Conservation (phyloP, 2,113 vertebrate genomes). For the Sinocyclocheilus anshuiensis region DNA sequence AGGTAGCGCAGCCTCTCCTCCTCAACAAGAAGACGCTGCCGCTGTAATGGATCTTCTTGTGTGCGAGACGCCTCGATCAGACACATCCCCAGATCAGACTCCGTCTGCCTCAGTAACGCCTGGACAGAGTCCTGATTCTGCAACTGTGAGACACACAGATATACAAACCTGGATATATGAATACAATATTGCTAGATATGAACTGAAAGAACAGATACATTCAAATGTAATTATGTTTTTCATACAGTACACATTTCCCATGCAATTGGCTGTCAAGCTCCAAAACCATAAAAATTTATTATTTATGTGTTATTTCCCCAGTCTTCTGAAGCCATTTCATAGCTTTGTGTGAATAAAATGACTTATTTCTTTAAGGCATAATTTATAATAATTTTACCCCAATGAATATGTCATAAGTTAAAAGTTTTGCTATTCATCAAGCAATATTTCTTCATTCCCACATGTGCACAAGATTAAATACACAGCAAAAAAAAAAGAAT, state of each 20-base stretch:
- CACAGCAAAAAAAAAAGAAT: conserved; percentile 44
- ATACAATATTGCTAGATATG: not conserved
- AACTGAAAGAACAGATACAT: not conserved
- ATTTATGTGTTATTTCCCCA: not conserved
- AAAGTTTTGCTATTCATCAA: not conserved
- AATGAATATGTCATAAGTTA: not conserved
- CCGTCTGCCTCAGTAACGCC: conserved; percentile 88
- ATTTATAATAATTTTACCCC: not conserved
- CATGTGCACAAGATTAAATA: not conserved
- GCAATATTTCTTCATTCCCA: not conserved
- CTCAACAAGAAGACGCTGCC: conserved; percentile 95
- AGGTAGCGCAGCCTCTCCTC: conserved; percentile 96
- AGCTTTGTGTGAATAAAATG: not conserved
- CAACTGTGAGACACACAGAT: conserved; percentile 73
- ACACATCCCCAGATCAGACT: conserved; percentile 90
- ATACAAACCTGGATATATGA: not conserved
- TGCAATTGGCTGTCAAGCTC: not conserved
- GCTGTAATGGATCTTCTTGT: conserved; percentile 95
- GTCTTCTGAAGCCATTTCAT: not conserved
- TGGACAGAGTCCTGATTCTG: conserved; percentile 92
- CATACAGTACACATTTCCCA: not conserved
- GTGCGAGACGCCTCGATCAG: conserved; percentile 90
- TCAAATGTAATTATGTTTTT: not conserved
- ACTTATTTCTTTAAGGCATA: not conserved
- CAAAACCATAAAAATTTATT: not conserved